Evolutionary conservation across 2,113 vertebrate genomes (phyloP).

Genomic region (Cynoglossus semilaevis): DNA sequence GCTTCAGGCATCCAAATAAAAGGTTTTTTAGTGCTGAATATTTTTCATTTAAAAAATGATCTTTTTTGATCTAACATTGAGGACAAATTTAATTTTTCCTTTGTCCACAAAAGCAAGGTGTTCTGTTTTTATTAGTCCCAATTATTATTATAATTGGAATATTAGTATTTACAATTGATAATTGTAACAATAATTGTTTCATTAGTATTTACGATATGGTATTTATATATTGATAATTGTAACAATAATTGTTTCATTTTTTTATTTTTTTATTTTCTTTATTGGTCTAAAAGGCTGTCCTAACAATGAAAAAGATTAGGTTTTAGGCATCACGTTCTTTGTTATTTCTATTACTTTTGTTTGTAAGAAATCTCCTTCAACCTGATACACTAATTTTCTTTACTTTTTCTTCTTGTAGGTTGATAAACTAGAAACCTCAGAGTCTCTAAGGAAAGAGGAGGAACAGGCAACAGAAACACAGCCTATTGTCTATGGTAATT

Average conservation of each 20-base stretch:
- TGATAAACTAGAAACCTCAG: slow-evolving; percentile 96
- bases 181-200: no score
- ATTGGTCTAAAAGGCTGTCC: not conserved
- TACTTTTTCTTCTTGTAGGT: slow-evolving; percentile 77
- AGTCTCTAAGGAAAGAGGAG: slow-evolving; percentile 97
- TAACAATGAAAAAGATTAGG: not conserved
- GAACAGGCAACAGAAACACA: slow-evolving; percentile 98
- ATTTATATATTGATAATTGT: no score
- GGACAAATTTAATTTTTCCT: no score
- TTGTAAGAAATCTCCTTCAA: not conserved
- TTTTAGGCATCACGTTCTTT: not conserved
- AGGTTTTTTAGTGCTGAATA: not conserved
- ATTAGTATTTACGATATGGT: no score
- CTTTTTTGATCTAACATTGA: no score
- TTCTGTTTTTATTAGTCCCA: no score
- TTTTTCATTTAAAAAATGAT: not conserved
- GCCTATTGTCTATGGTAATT: slow-evolving; percentile 96
- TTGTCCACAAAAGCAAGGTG: no score
- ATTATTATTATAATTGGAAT: no score
- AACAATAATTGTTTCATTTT: no score
- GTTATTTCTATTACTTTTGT: not conserved
- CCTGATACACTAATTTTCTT: slow-evolving; percentile 4
- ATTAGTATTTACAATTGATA: no score
- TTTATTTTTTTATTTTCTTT: no score
- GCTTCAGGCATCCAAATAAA: slow-evolving; percentile 22